A percentile compares a stretch with the other conserved stretches of the same genome.
Evolutionary conservation across 2,113 vertebrate genomes (phyloP).

Genomic region (Pachyramphus minor): DNA sequence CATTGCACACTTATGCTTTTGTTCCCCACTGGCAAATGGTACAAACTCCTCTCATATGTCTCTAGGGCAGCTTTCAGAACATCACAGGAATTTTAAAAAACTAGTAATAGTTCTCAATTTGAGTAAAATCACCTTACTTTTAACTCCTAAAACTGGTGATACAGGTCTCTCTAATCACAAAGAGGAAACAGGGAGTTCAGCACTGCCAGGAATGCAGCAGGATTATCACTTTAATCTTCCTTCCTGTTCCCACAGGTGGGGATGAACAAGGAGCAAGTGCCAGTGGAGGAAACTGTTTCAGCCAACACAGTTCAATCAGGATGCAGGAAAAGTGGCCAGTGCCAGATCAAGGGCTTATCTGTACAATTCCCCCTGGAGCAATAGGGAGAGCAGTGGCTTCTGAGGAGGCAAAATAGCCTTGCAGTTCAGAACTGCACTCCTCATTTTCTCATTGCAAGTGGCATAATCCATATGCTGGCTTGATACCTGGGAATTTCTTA

Average conservation of each 20-base stretch:
- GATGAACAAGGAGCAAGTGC: not conserved
- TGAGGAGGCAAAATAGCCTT: not conserved
- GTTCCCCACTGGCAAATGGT: not conserved
- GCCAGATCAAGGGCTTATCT: not conserved
- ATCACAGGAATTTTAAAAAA: not conserved
- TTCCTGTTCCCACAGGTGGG: not conserved
- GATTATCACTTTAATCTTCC: not conserved
- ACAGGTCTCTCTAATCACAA: not conserved
- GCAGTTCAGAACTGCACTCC: not conserved
- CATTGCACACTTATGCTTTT: not conserved
- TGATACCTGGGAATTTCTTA: not conserved
- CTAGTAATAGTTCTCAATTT: not conserved
- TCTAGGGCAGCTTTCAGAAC: not conserved
- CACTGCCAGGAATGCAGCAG: not conserved
- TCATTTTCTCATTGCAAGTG: not conserved
- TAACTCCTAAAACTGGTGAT: not conserved
- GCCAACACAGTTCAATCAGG: not conserved
- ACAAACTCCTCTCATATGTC: not conserved
- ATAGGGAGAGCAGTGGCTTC: not conserved
- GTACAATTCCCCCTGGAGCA: not conserved
- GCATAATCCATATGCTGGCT: not conserved
- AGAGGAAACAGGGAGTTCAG: not conserved
- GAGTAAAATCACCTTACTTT: not conserved
- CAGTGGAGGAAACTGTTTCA: not conserved
- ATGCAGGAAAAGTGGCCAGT: not conserved